Evolutionary conservation across 2,113 vertebrate species (phyloP), one percentile per base, ranked within the genome.

Genomic region (Bujurquina vittata): DNA sequence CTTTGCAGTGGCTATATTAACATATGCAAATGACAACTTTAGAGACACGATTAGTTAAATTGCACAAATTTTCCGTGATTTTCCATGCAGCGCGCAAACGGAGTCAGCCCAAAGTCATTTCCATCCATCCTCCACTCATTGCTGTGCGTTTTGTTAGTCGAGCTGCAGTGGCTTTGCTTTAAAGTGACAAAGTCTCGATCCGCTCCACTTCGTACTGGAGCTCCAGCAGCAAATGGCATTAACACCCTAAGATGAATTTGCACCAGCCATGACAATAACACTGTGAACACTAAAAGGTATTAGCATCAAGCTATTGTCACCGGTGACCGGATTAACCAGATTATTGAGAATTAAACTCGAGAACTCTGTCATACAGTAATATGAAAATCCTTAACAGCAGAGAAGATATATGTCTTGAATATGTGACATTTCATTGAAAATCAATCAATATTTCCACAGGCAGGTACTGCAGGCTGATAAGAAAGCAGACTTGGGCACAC

Each of bases 11-110:
- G 80, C 82, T 82, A 90, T 93, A 94, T 95, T 95, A 94, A 93
- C 93, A 95, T 95, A 95, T 96, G 95, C 93, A 95, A 95, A 96
- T 95, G 87, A 77, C 57, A 87, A 83, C 79, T 29, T 75, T 80
- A 60, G 86, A 90, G 91, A 90, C 56, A 77, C 89, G 87, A 94
- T 94, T 92, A 93, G 90, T 92, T 88, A 91, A 94, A 94, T 85
- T 91, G 91, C 88, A 85, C 83, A 87, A 63, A 90, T 93, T 92
- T 94, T 67, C 59, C 40, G 90, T 92, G 87, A 87, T 91, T 95
- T 88, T 91, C 81, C 90, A 83, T 79, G 89, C 88, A 61, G 87
- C 43, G 84, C 83, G 58, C 83, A 87, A 79, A 90, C 82, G 86
- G 88, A 90, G 77, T 76, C 57, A n/a, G 60, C 84, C 83, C 84